A percentile compares a stretch with the other conserved stretches of the same genome.
Evolutionary conservation across 2,797 vertebrate genomes (phyloP).

Genomic region (Denticeps clupeoides): DNA sequence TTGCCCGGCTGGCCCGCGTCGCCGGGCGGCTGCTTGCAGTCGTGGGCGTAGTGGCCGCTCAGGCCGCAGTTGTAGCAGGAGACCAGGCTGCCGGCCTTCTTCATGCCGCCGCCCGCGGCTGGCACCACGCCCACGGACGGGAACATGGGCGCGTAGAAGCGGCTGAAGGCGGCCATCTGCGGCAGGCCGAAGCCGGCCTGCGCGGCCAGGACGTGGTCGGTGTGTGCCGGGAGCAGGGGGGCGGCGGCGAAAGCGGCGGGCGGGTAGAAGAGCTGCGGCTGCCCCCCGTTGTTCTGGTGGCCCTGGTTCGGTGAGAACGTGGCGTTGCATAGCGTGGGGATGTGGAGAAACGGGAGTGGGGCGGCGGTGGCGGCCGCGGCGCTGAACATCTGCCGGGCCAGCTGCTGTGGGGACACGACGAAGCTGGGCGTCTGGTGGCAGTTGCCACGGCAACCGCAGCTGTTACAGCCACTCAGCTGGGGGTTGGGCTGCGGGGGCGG

Average conservation of each 20-base stretch:
- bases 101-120: constrained; percentile 53
- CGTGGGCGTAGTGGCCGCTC: constrained; percentile 76
- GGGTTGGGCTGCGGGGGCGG: constrained; percentile 41
- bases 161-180: constrained; percentile 67
- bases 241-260: constrained; percentile 59
- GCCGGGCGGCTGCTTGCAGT: constrained; percentile 78
- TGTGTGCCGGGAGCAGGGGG: constrained; percentile 61
- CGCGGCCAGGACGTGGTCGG: constrained; percentile 68
- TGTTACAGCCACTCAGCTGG: constrained; percentile 59
- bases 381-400: constrained; percentile 69
- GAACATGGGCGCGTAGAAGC: constrained; percentile 63
- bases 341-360: constrained; percentile 63
- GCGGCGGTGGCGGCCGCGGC: constrained; percentile 29
- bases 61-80: constrained; percentile 82
- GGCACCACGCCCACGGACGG: constrained; percentile 63
- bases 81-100: constrained; percentile 70
- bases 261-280: constrained; percentile 70
- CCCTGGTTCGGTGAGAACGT: constrained; percentile 78
- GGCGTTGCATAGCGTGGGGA: constrained; percentile 70
- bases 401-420: constrained; percentile 65
- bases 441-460: constrained; percentile 72
- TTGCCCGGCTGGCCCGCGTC: constrained; percentile 79
- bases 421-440: constrained; percentile 66
- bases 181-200: constrained; percentile 72
- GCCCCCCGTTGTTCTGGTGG: constrained; percentile 66